Base-by-base conservation (phyloP, 2,113 vertebrate species). In the Callaeas wilsoni region DNA sequence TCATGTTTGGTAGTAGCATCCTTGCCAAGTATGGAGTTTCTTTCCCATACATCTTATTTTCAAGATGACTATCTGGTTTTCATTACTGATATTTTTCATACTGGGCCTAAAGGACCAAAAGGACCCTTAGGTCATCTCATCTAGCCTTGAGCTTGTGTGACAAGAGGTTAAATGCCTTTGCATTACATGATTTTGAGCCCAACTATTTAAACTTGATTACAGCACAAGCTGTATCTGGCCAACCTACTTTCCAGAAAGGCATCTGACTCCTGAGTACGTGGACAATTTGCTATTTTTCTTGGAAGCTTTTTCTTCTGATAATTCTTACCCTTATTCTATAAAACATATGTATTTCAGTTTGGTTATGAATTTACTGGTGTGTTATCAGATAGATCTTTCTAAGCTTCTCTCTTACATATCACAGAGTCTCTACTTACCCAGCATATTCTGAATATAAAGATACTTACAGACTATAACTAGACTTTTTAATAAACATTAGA, bases 61-160 rank as follows among this genome's bases (percentile, higher is more conserved):
- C 49, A 92, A 70, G 71, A 94, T 74, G n/a, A 80, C 63, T 90
- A 74, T 88, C 90, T 93, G 90, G n/a, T 74, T 96, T 93, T 88
- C 59, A 92, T 93, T 92, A 90, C 50, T 42, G 63, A 7, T 53
- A 63, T 65, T 94, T 74, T 92, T 92, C 78, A 56, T 83, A 68
- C 7, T 64, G 12, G 49, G 39, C 67, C 91, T 93, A 37, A 84
- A 94, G 47, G 78, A 80, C 69, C 73, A 75, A 14, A 4, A 69
- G 62, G 69, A 95, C 39, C 35, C 80, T 91, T 96, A 94, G 64
- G 69, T 96, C 84, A 93, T 79, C 81, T 75, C 68, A 70, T 81
- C 84, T 39, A 73, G 30, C 21, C 42, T 76, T 70, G 60, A 68
- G 74, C 50, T 79, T 80, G 42, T 30, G 55, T 35, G 71, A 86